phyloP scores from a whole-genome alignment of 2,113 vertebrate genomes.

The Xenus cinereus region DNA sequence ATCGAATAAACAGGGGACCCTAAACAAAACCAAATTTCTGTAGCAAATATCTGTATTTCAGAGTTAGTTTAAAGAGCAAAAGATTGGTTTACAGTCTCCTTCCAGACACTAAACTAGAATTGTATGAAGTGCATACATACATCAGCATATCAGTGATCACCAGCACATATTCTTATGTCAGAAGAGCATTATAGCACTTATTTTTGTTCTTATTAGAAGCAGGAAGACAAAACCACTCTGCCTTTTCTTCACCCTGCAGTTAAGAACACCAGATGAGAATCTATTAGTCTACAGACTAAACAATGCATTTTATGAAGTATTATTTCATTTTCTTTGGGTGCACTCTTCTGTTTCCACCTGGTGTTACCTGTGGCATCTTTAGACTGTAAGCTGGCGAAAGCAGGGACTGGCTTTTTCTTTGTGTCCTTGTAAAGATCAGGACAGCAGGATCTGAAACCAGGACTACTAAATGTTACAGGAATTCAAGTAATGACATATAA shows the following conservation, averaged over 20 bases:
- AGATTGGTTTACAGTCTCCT: background rate
- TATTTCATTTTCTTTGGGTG: background rate
- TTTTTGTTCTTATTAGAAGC: background rate
- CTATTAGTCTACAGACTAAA: background rate
- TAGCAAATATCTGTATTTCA: background rate
- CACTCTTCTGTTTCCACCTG: background rate
- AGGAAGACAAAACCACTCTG: background rate
- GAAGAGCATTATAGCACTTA: background rate
- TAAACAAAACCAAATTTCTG: background rate
- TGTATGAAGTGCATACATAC: background rate
- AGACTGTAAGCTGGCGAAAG: background rate
- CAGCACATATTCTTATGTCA: background rate
- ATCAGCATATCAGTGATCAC: background rate
- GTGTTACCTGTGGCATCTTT: background rate
- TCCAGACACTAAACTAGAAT: background rate
- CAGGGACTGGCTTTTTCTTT: background rate
- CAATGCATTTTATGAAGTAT: background rate
- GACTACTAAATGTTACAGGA: background rate
- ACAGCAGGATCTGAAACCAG: background rate
- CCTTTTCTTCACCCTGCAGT: background rate
- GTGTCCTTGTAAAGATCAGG: background rate
- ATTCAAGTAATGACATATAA: background rate
- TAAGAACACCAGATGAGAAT: background rate
- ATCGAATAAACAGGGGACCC: background rate
- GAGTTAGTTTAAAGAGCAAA: background rate